Conservation (phyloP, 2,797 vertebrate species). For the Glossophaga mutica region DNA sequence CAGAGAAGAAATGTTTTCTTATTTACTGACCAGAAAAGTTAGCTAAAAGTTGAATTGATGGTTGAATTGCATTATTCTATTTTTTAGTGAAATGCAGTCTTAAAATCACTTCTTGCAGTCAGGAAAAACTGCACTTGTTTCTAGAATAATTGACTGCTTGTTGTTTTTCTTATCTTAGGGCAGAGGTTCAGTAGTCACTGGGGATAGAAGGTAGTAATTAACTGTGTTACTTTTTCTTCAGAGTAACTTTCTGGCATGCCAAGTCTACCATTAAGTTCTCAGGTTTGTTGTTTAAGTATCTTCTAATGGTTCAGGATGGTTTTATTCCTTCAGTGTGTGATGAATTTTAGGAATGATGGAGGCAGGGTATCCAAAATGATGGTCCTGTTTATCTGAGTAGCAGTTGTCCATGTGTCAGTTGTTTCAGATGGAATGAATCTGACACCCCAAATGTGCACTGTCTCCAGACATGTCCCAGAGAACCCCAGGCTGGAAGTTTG, state of each 20-base stretch:
- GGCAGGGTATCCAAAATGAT: neutral
- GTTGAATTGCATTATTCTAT: neutral
- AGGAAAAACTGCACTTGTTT: slow-evolving; percentile 4
- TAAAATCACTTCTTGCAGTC: neutral
- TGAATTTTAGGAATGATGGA: neutral
- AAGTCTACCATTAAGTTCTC: neutral
- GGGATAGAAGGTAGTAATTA: neutral
- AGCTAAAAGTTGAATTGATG: neutral
- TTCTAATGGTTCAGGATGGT: slow-evolving; percentile 24
- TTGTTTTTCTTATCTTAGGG: neutral
- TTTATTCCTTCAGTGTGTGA: neutral
- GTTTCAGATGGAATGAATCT: neutral
- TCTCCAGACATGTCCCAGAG: neutral
- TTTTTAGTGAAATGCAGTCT: neutral
- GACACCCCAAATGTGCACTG: neutral
- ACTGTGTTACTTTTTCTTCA: neutral
- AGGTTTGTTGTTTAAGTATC: neutral
- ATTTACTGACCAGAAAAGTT: slow-evolving; percentile 10
- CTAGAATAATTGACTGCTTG: neutral
- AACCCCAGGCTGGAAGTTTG: neutral
- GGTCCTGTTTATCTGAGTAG: neutral
- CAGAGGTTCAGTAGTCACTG: neutral
- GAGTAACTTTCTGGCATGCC: neutral
- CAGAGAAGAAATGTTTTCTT: neutral
- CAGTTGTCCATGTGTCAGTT: neutral